phyloP scores from a whole-genome alignment of 2,888 invertebrate species.

The Eupithecia abbreviata region DNA sequence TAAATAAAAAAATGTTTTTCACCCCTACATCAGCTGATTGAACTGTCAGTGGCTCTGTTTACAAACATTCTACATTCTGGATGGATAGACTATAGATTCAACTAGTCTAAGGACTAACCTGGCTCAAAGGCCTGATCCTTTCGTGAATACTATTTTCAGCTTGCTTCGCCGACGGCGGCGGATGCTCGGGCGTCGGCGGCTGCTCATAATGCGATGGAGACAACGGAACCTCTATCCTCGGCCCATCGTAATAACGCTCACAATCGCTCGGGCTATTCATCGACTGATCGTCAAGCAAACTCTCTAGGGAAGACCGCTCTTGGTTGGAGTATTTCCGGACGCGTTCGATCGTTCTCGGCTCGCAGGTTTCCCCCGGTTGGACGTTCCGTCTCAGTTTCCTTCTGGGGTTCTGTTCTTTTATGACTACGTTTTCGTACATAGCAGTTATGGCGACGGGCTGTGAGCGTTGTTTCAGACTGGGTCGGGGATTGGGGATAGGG shows the following conservation, averaged over 20 bases:
- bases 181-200: slow-evolving; percentile 97
- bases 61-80: no score
- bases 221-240: slow-evolving; percentile 85
- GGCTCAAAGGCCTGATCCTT: slow-evolving; percentile 93
- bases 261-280: slow-evolving; percentile 80
- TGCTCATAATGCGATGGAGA: slow-evolving; percentile 96
- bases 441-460: slow-evolving; percentile 90
- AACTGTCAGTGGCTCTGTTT: no score
- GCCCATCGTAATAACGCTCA: slow-evolving; percentile 72
- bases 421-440: slow-evolving; percentile 88
- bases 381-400: slow-evolving; percentile 86
- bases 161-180: slow-evolving; percentile 94
- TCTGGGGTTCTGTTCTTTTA: slow-evolving; percentile 89
- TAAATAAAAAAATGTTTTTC: no score
- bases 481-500: slow-evolving; percentile 75
- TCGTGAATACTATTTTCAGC: slow-evolving; percentile 95
- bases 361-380: slow-evolving; percentile 84
- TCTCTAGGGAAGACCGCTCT: slow-evolving; percentile 84
- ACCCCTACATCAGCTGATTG: no score
- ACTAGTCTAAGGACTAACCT: slow-evolving; percentile 86
- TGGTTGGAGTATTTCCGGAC: slow-evolving; percentile 80
- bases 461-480: slow-evolving; percentile 75
- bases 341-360: slow-evolving; percentile 75
- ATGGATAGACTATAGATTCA: no score
- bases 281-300: slow-evolving; percentile 84